Conservation (phyloP, 2,797 vertebrate genomes). For the Hydrocynus forskahlii region DNA sequence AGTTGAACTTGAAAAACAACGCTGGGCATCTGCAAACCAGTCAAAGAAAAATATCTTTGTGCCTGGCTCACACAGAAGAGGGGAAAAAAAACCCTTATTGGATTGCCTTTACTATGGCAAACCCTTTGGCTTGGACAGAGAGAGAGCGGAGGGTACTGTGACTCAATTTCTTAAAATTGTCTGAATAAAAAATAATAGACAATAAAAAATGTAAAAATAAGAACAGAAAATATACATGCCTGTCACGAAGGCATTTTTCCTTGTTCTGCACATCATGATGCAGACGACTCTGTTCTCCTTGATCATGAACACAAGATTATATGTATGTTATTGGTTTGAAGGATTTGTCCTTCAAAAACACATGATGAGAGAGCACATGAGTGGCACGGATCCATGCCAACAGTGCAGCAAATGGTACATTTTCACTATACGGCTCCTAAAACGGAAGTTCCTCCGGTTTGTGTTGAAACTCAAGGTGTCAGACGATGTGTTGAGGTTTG, state of each 20-base stretch:
- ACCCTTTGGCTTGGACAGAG: constrained; percentile 59
- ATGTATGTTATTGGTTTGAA: neutral
- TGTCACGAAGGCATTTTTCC: constrained; percentile 23
- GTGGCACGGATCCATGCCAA: no score
- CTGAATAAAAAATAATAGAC: constrained; percentile 53
- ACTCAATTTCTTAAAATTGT: constrained; percentile 40
- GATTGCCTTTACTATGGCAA: constrained; percentile 66
- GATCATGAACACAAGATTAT: constrained; percentile 6
- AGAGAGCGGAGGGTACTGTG: constrained; percentile 55
- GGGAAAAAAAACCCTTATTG: constrained; percentile 65
- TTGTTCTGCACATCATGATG: neutral
- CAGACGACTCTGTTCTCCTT: neutral
- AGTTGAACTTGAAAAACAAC: constrained; percentile 69
- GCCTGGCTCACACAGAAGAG: constrained; percentile 34
- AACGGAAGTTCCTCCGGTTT: no score
- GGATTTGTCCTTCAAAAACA: neutral
- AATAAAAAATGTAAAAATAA: no score
- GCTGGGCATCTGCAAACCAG: constrained; percentile 64
- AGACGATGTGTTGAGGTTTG: no score
- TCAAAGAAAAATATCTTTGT: constrained; percentile 32
- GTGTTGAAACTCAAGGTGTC: no score
- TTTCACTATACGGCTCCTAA: no score
- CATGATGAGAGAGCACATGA: neutral
- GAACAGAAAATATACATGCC: neutral
- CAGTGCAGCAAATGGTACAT: no score